phyloP scores from a whole-genome alignment of 2,113 vertebrate species.

The Panthera tigris region DNA sequence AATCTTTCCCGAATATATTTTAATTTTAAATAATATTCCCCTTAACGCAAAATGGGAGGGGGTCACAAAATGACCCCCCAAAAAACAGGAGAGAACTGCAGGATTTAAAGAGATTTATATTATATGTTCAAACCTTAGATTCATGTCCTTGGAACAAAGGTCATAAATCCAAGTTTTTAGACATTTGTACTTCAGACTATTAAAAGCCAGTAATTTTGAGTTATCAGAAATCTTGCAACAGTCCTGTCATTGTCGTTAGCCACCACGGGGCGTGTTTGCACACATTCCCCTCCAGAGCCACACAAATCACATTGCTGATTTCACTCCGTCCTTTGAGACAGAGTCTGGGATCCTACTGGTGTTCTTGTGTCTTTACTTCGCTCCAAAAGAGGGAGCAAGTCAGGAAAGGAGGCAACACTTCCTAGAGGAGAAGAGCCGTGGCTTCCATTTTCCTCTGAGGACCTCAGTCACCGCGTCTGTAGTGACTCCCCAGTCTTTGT shows the following conservation, averaged over 20 bases:
- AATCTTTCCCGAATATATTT: not conserved
- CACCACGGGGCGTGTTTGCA: rapidly evolving
- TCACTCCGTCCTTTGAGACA: rapidly evolving
- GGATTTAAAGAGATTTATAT: not conserved
- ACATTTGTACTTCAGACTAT: rapidly evolving
- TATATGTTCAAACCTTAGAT: not conserved
- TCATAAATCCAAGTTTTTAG: not conserved
- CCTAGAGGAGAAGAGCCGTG: not conserved
- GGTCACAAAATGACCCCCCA: not conserved
- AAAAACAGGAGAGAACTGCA: not conserved
- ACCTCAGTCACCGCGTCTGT: rapidly evolving
- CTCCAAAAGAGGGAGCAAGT: not conserved
- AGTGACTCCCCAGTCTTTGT: rapidly evolving
- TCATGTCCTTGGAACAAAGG: not conserved
- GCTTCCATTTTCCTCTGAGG: rapidly evolving
- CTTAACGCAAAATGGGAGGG: not conserved
- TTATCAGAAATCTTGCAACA: rapidly evolving
- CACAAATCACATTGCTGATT: too few species aligned
- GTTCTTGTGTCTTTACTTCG: rapidly evolving
- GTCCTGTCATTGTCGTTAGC: rapidly evolving
- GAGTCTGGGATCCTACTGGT: rapidly evolving
- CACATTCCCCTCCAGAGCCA: rapidly evolving
- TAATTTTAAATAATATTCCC: not conserved
- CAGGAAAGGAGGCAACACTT: not conserved
- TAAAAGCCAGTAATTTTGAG: not conserved